Evolutionary conservation across 2,888 invertebrate genomes (phyloP).

Genomic region (Sarcophaga variegata): DNA sequence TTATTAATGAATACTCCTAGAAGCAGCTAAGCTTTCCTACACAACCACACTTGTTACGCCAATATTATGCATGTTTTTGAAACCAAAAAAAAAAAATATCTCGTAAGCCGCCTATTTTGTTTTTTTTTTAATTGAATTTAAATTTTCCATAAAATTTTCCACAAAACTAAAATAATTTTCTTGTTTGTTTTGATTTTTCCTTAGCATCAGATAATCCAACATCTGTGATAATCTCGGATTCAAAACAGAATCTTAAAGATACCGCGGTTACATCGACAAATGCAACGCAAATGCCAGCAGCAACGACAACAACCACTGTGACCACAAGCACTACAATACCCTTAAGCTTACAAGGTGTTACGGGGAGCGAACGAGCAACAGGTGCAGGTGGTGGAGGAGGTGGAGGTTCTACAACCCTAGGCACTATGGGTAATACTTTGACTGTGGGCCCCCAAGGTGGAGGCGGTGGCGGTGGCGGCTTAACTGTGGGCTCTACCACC

Average conservation of each 20-base stretch:
- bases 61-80: neutral
- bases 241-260: slow-evolving; percentile 82
- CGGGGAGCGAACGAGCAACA: slow-evolving; percentile 9
- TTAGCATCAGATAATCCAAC: slow-evolving; percentile 80
- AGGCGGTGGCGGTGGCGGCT: slow-evolving; percentile 71
- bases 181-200: neutral
- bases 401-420: slow-evolving; percentile 67
- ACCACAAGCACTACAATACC: slow-evolving; percentile 75
- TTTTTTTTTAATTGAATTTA: neutral
- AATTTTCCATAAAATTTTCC: neutral
- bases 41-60: neutral
- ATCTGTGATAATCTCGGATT: slow-evolving; percentile 81
- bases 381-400: slow-evolving; percentile 37
- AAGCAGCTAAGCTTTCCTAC: neutral
- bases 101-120: too few species aligned
- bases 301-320: slow-evolving; percentile 78
- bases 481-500: slow-evolving; percentile 80
- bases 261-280: slow-evolving; percentile 82
- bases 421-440: slow-evolving; percentile 72
- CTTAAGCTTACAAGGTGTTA: slow-evolving; percentile 65
- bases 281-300: slow-evolving; percentile 80
- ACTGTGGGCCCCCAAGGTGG: slow-evolving; percentile 59
- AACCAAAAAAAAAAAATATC: neutral
- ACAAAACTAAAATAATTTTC: too few species aligned
- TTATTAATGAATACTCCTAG: neutral